These are phyloP conservation scores for Microctenopoma stevenorrisi DNA, from an alignment of 2,797 vertebrate genomes.

Conservation along the genomic window DNA sequence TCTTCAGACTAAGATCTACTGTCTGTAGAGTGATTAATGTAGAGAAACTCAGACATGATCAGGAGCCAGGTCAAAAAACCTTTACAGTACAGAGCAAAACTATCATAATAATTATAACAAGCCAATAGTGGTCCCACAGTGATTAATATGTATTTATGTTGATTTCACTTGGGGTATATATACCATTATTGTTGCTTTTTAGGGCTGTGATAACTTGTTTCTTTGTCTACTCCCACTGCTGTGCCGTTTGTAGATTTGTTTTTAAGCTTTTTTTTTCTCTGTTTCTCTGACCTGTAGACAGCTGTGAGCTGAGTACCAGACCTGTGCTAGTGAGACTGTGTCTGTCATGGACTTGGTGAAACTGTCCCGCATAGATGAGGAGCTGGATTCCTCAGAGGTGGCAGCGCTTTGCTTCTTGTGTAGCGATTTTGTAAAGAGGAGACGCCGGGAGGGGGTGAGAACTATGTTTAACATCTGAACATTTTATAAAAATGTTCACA, in stretches of 20 bases:
- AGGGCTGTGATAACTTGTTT: too few species aligned
- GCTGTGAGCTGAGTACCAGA: neutral
- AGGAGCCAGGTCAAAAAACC: neutral
- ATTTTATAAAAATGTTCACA: too few species aligned
- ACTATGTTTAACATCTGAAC: neutral
- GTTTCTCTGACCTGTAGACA: neutral
- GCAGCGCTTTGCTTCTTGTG: slow-evolving; percentile 82
- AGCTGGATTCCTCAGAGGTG: slow-evolving; percentile 74
- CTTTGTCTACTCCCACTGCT: neutral
- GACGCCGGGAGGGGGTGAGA: slow-evolving; percentile 71
- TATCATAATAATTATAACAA: too few species aligned
- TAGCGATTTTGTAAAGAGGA: slow-evolving; percentile 68
- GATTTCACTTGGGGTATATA: neutral
- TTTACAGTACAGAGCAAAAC: too few species aligned
- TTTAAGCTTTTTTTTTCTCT: neutral
- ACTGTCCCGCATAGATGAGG: slow-evolving; percentile 71
- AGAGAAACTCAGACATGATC: neutral
- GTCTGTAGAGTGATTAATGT: neutral
- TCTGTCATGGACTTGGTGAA: slow-evolving; percentile 64
- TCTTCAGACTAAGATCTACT: too few species aligned
- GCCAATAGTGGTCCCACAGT: too few species aligned
- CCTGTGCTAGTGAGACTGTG: neutral
- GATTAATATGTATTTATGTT: neutral
- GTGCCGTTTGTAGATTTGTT: neutral
- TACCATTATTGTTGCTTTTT: neutral